These are phyloP conservation scores for Apostichopus japonicus DNA, from an alignment of 35 echinoderm and acorn worm species.

Conservation along the genomic window DNA sequence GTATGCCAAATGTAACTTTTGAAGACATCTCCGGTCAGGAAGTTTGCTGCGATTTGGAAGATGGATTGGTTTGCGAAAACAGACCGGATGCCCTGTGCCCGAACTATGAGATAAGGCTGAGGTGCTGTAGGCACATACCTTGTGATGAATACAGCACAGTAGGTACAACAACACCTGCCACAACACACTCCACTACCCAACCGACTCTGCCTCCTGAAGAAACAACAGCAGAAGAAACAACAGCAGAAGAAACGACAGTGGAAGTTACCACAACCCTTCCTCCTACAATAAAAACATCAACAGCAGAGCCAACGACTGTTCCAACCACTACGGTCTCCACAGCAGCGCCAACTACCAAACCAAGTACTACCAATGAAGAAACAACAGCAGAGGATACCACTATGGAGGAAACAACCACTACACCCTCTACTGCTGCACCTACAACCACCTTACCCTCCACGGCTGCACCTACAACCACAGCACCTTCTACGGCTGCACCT, in stretches of 20 bases:
- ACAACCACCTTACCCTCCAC: not conserved
- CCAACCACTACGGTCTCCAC: not conserved
- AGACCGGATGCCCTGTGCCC: not conserved
- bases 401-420: not conserved
- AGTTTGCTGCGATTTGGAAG: constrained; percentile 42
- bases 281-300: not conserved
- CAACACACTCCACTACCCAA: not conserved
- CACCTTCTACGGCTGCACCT: not conserved
- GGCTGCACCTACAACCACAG: not conserved
- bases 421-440: not conserved
- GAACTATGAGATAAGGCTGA: constrained; percentile 49
- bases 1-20: constrained; percentile 22
- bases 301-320: not conserved
- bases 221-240: not conserved
- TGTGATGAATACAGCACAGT: constrained; percentile 32
- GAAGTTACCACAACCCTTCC: not conserved
- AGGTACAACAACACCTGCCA: not conserved
- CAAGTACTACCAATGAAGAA: not conserved
- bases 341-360: not conserved
- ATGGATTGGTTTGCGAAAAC: constrained; percentile 44
- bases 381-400: not conserved
- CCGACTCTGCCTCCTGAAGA: not conserved
- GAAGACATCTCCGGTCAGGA: constrained; percentile 40
- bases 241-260: not conserved
- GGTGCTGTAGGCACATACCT: constrained; percentile 33